Evolutionary conservation across 2,113 vertebrate species (phyloP).

Genomic region (Vicugna pacos): DNA sequence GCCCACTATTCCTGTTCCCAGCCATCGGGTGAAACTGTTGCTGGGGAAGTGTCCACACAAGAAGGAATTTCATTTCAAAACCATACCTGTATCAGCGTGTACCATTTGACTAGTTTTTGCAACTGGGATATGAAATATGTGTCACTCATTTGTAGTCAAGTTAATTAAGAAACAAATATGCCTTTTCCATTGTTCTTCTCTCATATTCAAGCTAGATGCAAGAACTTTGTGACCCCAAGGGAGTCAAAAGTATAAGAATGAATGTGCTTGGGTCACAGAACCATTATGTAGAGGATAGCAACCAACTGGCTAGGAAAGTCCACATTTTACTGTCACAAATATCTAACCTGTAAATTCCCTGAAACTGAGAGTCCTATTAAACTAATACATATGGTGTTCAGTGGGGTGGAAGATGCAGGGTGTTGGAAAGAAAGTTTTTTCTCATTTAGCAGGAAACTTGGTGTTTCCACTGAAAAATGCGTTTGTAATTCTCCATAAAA

Average conservation of each 20-base stretch:
- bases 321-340: not conserved
- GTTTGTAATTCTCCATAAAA: not conserved
- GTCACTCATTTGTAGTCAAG: not conserved
- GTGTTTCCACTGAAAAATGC: not conserved
- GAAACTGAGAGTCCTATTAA: not conserved
- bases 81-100: not conserved
- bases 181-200: not conserved
- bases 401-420: rapidly evolving
- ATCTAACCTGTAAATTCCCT: not conserved
- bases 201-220: not conserved
- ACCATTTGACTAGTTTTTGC: not conserved
- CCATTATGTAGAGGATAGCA: not conserved
- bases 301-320: not conserved
- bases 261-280: not conserved
- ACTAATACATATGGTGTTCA: not conserved
- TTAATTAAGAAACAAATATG: not conserved
- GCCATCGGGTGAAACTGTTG: not conserved
- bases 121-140: not conserved
- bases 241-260: not conserved
- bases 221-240: not conserved
- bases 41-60: not conserved
- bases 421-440: not conserved
- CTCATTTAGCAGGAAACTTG: not conserved
- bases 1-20: not conserved
- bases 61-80: not conserved